phyloP scores from a whole-genome alignment of 2,888 invertebrate species.

The Tolmerus cingulatus region DNA sequence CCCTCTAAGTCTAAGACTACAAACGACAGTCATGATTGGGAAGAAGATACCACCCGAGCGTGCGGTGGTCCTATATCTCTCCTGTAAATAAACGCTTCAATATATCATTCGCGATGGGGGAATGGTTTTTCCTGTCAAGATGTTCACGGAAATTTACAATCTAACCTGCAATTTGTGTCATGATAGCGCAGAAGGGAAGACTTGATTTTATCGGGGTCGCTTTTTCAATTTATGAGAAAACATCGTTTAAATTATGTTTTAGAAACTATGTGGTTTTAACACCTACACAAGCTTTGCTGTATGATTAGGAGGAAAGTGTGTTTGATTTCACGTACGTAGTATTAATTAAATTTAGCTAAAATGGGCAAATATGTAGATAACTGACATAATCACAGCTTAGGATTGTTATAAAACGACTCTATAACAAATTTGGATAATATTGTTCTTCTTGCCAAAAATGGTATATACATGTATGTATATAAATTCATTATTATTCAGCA shows the following conservation, averaged over 20 bases:
- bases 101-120: slow-evolving; percentile 8
- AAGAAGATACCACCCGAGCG: slow-evolving; percentile 8
- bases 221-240: not conserved
- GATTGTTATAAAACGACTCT: no score
- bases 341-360: no score
- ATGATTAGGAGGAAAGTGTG: no score
- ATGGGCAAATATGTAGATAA: no score
- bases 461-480: no score
- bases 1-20: slow-evolving; percentile 3
- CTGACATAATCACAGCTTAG: no score
- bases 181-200: not conserved
- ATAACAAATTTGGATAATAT: no score
- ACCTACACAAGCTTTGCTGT: no score
- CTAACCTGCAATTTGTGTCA: slow-evolving; percentile 27
- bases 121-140: slow-evolving; percentile 11
- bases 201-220: not conserved
- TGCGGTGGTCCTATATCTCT: slow-evolving; percentile 25
- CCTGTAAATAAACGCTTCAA: slow-evolving; percentile 25
- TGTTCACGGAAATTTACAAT: slow-evolving; percentile 15
- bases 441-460: no score
- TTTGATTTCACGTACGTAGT: no score
- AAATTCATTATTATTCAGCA: no score
- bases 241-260: not conserved
- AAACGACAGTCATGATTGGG: slow-evolving; percentile 38
- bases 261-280: not conserved